Evolutionary conservation across 2,888 invertebrate genomes (phyloP), one percentile per base, ranked within the genome.

Genomic region (Heteropelma amictum): DNA sequence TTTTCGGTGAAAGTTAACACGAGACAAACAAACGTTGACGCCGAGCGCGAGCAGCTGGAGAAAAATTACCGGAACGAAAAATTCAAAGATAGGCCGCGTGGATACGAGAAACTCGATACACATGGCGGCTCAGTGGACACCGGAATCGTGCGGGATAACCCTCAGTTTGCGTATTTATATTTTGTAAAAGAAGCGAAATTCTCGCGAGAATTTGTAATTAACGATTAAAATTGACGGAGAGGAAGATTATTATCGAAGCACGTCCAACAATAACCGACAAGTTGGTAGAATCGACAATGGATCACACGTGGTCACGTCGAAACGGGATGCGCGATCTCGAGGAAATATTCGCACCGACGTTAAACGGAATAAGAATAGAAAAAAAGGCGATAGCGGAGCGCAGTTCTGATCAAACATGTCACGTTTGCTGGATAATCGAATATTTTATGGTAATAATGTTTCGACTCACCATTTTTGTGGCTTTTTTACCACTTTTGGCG

Each of bases 381-480:
- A 10, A 45, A 45, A 10, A 19, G n/a, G n/a, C n/a, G n/a, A n/a
- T n/a, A n/a, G n/a, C n/a, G n/a, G n/a, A n/a, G n/a, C n/a, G n/a
- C n/a, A n/a, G n/a, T n/a, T n/a, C n/a, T n/a, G n/a, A 45, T 38
- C 7, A 28, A 19, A 14, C 38, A 21, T 38, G 10, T 7, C n/a
- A 28, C 6, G 6, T 14, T 17, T 3, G 4, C 17, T 56, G 14
- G 6, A 1, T 19, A 28, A 5, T 1, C 45, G 12, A 45, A 58
- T 76, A 28, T 23, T 69, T 4, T 1, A 21, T 67, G 33, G 47
- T 19, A 64, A 60, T 35, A 49, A 63, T 61, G 23, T 12, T 26
- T 0, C 3, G 54, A 35, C 87, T 87, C 81, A 87, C 87, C 87
- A 87, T 87, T 77, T 68, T 84, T 68, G 79, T 77, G 67, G 78